Conservation (phyloP, 35 echinoderm and acorn worm species). For the Amphiura filiformis region DNA sequence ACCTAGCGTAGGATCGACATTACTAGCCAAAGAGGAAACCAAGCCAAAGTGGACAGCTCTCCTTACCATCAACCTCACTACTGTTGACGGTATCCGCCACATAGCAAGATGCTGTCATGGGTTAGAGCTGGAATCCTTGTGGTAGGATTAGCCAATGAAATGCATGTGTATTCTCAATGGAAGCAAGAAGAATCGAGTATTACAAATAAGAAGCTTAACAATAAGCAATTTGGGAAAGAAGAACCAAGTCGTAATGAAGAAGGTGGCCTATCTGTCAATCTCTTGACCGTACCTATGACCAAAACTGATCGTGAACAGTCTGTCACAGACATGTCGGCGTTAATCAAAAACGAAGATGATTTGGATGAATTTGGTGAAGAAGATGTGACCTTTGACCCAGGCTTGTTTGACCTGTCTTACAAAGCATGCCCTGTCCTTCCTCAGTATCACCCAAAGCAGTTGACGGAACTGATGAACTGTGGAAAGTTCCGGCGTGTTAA, state of each 20-base stretch:
- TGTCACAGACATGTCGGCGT: slow-evolving; percentile 71
- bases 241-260: slow-evolving; percentile 28
- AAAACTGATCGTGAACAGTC: slow-evolving; percentile 85
- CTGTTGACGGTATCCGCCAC: slow-evolving; percentile 84
- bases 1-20: slow-evolving; percentile 18
- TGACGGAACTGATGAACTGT: slow-evolving; percentile 95
- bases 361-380: slow-evolving; percentile 34
- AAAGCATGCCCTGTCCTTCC: slow-evolving; percentile 80
- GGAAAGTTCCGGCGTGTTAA: slow-evolving; percentile 91
- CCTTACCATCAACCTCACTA: slow-evolving; percentile 56
- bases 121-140: slow-evolving; percentile 93
- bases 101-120: slow-evolving; percentile 96
- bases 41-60: slow-evolving; percentile 74
- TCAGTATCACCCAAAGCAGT: slow-evolving; percentile 92
- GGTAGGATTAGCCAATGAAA: slow-evolving; percentile 90
- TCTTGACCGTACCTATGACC: slow-evolving; percentile 78
- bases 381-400: slow-evolving; percentile 48
- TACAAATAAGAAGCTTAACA: slow-evolving; percentile 19
- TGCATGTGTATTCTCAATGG: slow-evolving; percentile 99
- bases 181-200: slow-evolving; percentile 12
- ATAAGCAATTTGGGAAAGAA: not conserved
- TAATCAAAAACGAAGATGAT: slow-evolving; percentile 34
- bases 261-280: slow-evolving; percentile 57
- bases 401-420: slow-evolving; percentile 86
- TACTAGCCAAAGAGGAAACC: slow-evolving; percentile 37